Evolutionary conservation across 2,888 invertebrate genomes (phyloP), one percentile per base, ranked within the genome.

Genomic region (Syritta pipiens): DNA sequence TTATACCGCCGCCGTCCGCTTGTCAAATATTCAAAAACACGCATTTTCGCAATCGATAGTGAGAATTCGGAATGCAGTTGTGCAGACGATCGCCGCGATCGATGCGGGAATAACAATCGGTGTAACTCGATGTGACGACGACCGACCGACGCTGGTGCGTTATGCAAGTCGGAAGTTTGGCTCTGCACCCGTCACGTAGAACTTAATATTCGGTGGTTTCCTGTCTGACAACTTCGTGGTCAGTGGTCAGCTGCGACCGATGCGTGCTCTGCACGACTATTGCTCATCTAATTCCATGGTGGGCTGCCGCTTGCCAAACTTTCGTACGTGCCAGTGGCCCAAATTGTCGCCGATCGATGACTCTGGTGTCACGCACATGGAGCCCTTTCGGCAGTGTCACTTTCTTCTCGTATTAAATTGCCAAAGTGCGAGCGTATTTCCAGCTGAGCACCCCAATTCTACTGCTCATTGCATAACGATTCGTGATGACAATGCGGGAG

Each of bases 1-100:
- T 86, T 88, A 88, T 87, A 87, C 83, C 48, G 46, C 19, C 20
- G 20, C 24, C 10, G 19, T 44, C 17, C 59, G 28, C 20, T 42
- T 55, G 63, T 48, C 40, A 22, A 40, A 42, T 48, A 55, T 35
- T 72, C 72, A 60, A 72, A 40, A 37, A 37, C 42, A 60, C 37
- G 49, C 44, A 46, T 74, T 79, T 67, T 62, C 74, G 74, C 57
- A 79, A 79, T 44, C 55, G 60, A 74, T 74, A 79, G 67, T 57
- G 67, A 60, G 74, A 74, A 77, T 77, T 65, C 62, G 65, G 69
- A 74, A 49, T 77, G 72, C 72, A 72, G 2, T 32, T 12, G 46
- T 42, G 24, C 28, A 0, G 28, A 42, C 53, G 42, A 19, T 24
- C 12, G 32, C 22, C 30, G 20, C 14, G 55, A 68, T 75, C 68